Conservation (phyloP, 2,888 invertebrate genomes). For the Oxystoma pomonae region DNA sequence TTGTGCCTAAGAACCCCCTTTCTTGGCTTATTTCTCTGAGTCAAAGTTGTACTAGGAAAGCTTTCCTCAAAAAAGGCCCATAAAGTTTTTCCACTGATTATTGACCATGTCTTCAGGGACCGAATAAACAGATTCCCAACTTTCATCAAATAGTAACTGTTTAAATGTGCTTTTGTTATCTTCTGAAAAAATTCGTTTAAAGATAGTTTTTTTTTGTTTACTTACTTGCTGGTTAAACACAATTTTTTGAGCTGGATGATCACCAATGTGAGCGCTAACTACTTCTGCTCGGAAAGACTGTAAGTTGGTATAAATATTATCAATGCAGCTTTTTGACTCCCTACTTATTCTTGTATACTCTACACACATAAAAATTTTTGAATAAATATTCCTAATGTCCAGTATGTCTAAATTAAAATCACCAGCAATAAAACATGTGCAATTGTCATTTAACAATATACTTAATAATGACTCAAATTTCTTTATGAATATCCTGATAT, state of each 20-base stretch:
- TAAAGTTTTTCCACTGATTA: not conserved
- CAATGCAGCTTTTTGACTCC: not conserved
- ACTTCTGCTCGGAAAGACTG: not conserved
- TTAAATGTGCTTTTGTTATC: not conserved
- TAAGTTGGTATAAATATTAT: not conserved
- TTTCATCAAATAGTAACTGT: not conserved
- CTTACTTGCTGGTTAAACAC: not conserved
- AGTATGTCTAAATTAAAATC: not conserved
- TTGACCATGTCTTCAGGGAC: not conserved
- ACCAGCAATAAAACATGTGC: not conserved
- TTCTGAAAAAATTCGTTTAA: not conserved
- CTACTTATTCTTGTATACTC: not conserved
- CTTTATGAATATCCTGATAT: not conserved
- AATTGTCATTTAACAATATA: not conserved
- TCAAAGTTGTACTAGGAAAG: not conserved
- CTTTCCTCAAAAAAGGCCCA: not conserved
- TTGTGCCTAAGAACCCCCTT: not conserved
- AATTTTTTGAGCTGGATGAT: not conserved
- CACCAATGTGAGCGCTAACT: not conserved
- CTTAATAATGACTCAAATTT: not conserved
- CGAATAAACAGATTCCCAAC: not conserved
- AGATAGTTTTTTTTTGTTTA: not conserved
- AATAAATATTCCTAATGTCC: not conserved
- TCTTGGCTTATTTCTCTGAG: not conserved
- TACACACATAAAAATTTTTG: not conserved